phyloP scores from a whole-genome alignment of 2,888 invertebrate species.

The Dorcus hopei region DNA sequence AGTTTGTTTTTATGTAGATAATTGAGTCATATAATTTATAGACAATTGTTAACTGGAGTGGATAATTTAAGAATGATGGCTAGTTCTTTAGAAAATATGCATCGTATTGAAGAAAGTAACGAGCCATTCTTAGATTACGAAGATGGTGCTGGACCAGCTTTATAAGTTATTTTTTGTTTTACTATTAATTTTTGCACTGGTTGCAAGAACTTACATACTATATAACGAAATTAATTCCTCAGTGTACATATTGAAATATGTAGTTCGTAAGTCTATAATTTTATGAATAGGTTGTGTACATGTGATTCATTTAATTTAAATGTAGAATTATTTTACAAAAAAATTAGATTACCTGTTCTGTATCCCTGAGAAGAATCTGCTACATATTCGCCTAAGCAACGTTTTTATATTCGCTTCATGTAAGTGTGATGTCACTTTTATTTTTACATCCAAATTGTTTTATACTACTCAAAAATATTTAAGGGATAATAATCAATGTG shows the following conservation, averaged over 20 bases:
- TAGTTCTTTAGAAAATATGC: slow-evolving; percentile 59
- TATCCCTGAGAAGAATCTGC: neutral
- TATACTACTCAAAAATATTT: neutral
- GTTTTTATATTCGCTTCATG: neutral
- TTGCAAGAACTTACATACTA: neutral
- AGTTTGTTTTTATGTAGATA: too few relatives aligned
- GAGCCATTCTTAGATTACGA: slow-evolving; percentile 51
- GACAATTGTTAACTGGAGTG: slow-evolving; percentile 65
- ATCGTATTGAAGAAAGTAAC: slow-evolving; percentile 54
- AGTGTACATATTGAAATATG: slow-evolving; percentile 16
- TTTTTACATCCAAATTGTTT: neutral
- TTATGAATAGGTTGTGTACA: slow-evolving; percentile 21
- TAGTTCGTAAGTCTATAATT: slow-evolving; percentile 4
- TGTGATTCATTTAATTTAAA: slow-evolving; percentile 16
- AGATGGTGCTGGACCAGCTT: slow-evolving; percentile 53
- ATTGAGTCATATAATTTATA: slow-evolving; percentile 36
- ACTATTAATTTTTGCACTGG: neutral
- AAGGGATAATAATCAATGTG: neutral
- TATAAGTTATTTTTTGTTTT: slow-evolving; percentile 23
- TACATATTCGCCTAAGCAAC: neutral
- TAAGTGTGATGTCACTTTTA: neutral
- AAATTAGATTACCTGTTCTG: neutral
- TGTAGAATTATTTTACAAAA: neutral
- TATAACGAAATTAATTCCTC: neutral
- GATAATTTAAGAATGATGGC: slow-evolving; percentile 65